Conservation (phyloP, 2,888 invertebrate genomes). For the Phymatocera aterrima region DNA sequence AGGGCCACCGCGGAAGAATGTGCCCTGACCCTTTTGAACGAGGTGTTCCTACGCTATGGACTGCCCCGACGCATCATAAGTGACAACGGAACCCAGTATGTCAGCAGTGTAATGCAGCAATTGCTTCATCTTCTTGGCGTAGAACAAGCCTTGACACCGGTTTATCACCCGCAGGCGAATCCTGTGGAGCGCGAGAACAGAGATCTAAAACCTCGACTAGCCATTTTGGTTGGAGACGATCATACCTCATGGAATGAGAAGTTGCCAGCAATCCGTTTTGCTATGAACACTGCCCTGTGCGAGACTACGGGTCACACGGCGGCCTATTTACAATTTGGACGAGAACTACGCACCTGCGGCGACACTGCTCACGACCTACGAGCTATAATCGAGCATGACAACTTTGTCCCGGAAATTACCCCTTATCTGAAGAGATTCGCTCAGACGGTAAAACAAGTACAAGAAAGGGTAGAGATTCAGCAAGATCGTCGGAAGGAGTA, state of each 20-base stretch:
- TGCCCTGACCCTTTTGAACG: conserved; percentile 59
- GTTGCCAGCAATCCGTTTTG: conserved; percentile 66
- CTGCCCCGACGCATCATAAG: conserved; percentile 62
- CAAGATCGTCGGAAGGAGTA: background rate
- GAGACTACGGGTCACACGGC: conserved; percentile 62
- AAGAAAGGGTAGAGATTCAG: background rate
- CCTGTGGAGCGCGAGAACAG: conserved; percentile 65
- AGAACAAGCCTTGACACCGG: conserved; percentile 54
- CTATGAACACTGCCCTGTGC: conserved; percentile 66
- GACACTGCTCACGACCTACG: background rate
- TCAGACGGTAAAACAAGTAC: background rate
- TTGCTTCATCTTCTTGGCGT: conserved; percentile 48
- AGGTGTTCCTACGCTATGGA: conserved; percentile 67
- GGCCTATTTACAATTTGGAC: conserved; percentile 65
- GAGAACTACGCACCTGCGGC: conserved; percentile 61
- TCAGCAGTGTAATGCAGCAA: conserved; percentile 66
- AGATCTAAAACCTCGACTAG: conserved; percentile 63
- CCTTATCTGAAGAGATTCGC: background rate
- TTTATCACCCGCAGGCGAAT: conserved; percentile 67
- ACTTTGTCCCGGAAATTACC: background rate
- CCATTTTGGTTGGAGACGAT: conserved; percentile 57
- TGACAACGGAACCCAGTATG: conserved; percentile 68
- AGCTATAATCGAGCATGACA: background rate
- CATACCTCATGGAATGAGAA: conserved; percentile 62
- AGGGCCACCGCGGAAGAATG: conserved; percentile 62